phyloP scores from a whole-genome alignment of 1,140 invertebrate species.

The Macrobrachium rosenbergii region DNA sequence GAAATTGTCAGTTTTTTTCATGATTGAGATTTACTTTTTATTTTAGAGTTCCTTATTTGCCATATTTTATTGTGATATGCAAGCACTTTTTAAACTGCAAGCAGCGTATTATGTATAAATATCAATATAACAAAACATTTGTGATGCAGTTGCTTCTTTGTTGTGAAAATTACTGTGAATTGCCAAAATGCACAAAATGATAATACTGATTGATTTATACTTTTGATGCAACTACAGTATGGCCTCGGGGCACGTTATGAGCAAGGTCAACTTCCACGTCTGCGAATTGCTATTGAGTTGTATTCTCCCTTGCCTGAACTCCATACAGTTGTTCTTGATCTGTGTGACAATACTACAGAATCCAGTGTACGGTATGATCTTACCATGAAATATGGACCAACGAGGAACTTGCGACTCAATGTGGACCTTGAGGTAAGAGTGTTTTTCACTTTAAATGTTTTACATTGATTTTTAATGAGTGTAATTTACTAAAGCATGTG shows the following conservation, averaged over 20 bases:
- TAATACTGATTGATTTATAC: background rate
- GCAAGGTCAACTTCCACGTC: constrained; percentile 55
- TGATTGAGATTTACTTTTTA: background rate
- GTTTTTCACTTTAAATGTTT: too few relatives aligned
- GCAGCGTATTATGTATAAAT: too few relatives aligned
- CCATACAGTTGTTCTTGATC: constrained; percentile 52
- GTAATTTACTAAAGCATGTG: too few relatives aligned
- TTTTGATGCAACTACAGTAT: constrained; percentile 33
- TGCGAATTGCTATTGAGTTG: constrained; percentile 49
- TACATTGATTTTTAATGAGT: too few relatives aligned
- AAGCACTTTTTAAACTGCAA: too few relatives aligned
- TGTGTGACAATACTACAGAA: constrained; percentile 58
- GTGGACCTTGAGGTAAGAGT: constrained; percentile 47
- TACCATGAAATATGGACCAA: constrained; percentile 57
- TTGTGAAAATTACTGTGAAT: too few relatives aligned
- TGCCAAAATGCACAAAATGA: too few relatives aligned
- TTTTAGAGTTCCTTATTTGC: background rate
- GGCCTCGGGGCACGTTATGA: constrained; percentile 59
- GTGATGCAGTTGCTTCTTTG: too few relatives aligned
- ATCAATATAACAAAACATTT: too few relatives aligned
- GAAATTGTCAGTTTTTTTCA: background rate
- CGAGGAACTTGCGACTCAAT: constrained; percentile 41
- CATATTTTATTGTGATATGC: too few relatives aligned
- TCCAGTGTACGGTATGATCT: constrained; percentile 48
- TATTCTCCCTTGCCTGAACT: constrained; percentile 62